These are phyloP conservation scores for Napeogenes sylphis DNA, from an alignment of 2,888 invertebrate species.

Conservation along the genomic window DNA sequence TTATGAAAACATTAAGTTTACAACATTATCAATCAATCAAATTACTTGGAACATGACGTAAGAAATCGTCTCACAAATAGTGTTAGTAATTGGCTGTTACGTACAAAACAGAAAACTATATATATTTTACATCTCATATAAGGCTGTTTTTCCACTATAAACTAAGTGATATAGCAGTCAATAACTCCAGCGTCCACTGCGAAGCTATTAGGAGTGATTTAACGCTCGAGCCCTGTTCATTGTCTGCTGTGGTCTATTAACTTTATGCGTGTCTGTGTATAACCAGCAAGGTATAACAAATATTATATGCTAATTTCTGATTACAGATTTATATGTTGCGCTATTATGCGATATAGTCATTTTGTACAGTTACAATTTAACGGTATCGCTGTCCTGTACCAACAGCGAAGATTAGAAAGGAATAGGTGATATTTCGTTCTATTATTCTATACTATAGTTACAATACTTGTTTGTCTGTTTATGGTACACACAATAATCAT, in stretches of 20 bases:
- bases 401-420: slow-evolving; percentile 2
- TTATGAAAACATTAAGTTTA: too few relatives aligned
- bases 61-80: too few relatives aligned
- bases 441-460: not conserved
- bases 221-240: slow-evolving; percentile 50
- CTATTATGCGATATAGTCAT: slow-evolving; percentile 44
- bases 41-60: too few relatives aligned
- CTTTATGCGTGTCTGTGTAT: slow-evolving; percentile 41
- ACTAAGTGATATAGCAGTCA: slow-evolving; percentile 46
- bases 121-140: slow-evolving; percentile 4
- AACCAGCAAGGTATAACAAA: slow-evolving; percentile 45
- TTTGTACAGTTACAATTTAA: slow-evolving; percentile 35
- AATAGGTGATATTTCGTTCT: not conserved
- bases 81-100: too few relatives aligned
- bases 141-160: slow-evolving; percentile 34
- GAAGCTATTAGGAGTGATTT: slow-evolving; percentile 56
- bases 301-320: slow-evolving; percentile 37
- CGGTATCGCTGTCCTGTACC: slow-evolving; percentile 30
- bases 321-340: slow-evolving; percentile 45
- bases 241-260: slow-evolving; percentile 49
- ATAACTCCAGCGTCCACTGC: slow-evolving; percentile 56
- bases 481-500: not conserved
- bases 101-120: too few relatives aligned
- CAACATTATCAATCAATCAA: too few relatives aligned
- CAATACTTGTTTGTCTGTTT: not conserved